These are phyloP conservation scores for Caerostris extrusa DNA, from an alignment of 1,140 invertebrate species.

Conservation along the genomic window DNA sequence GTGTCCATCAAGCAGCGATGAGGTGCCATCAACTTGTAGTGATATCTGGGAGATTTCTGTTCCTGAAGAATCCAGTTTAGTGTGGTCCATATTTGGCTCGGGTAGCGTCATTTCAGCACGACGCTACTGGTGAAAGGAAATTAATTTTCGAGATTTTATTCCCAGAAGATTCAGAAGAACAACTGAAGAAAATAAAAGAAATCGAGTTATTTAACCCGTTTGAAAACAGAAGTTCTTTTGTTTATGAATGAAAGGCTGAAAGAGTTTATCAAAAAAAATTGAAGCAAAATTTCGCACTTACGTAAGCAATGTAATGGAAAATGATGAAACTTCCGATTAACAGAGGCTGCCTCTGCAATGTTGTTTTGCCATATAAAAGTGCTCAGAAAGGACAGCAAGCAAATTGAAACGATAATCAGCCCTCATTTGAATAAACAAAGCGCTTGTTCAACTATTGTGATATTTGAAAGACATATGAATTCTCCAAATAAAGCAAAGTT, in stretches of 20 bases:
- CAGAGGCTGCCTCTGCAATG: background rate
- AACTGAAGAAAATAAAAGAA: too few species aligned
- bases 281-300: background rate
- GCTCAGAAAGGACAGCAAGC: background rate
- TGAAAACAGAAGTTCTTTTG: background rate
- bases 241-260: background rate
- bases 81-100: too few species aligned
- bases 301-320: background rate
- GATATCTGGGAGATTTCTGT: too few species aligned
- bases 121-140: too few species aligned
- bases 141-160: too few species aligned
- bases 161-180: too few species aligned
- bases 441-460: background rate
- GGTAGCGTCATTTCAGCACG: too few species aligned
- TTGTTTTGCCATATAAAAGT: background rate
- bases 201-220: background rate
- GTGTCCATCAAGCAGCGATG: too few species aligned
- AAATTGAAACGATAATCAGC: background rate
- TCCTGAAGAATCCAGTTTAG: too few species aligned
- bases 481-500: background rate
- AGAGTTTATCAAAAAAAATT: background rate
- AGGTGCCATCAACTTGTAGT: too few species aligned
- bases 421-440: background rate
- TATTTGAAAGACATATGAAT: background rate
- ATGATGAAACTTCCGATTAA: background rate